Evolutionary conservation across 2,888 invertebrate genomes (phyloP).

Genomic region (Pherbina coryleti): DNA sequence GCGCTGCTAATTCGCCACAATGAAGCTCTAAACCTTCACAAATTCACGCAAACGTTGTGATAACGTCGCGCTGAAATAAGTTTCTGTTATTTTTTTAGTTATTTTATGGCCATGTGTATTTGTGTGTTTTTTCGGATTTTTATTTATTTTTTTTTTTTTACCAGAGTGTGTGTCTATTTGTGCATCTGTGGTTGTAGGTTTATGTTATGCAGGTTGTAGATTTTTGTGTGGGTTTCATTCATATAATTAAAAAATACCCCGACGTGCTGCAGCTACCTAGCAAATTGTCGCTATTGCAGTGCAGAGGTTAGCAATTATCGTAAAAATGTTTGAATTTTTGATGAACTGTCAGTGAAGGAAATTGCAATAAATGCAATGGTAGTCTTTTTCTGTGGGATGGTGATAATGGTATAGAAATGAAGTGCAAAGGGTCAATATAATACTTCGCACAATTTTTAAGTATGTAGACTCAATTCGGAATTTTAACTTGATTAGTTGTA

Average conservation of each 20-base stretch:
- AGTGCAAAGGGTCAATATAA: not conserved
- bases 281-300: constrained; percentile 7
- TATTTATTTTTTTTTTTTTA: not conserved
- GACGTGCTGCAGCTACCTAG: constrained; percentile 1
- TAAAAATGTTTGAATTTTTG: constrained; percentile 33
- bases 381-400: not conserved
- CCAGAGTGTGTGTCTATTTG: not conserved
- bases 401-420: not conserved
- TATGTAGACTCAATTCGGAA: too few relatives aligned
- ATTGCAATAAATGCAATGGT: not conserved
- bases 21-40: constrained; percentile 68
- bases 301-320: constrained; percentile 12
- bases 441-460: too few relatives aligned
- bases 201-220: not conserved
- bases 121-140: not conserved
- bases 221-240: not conserved
- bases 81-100: not conserved
- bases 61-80: constrained; percentile 18
- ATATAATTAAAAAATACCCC: constrained; percentile 16
- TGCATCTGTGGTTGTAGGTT: not conserved
- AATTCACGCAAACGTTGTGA: constrained; percentile 63
- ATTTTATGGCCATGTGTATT: too few relatives aligned
- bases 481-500: too few relatives aligned
- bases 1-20: constrained; percentile 55
- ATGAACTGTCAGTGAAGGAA: constrained; percentile 15